phyloP scores from a whole-genome alignment of 2,797 vertebrate genomes.

The Linurgus olivaceus region DNA sequence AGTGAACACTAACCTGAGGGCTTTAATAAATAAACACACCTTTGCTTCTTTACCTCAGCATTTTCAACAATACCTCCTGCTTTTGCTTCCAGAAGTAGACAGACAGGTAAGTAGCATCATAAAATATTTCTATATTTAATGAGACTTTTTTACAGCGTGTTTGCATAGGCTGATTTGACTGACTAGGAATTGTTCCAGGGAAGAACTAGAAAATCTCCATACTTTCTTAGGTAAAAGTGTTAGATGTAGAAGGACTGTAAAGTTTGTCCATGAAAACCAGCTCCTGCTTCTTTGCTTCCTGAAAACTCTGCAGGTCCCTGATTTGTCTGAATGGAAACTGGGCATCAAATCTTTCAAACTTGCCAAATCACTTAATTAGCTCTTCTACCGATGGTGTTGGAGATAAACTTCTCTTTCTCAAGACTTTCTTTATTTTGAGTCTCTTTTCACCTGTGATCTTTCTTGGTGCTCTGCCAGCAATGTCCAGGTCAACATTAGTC shows the following conservation, averaged over 20 bases:
- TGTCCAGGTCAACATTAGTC: background rate
- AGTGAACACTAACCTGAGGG: slow-evolving; percentile 87
- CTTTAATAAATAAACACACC: slow-evolving; percentile 87
- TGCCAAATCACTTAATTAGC: background rate
- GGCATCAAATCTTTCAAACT: background rate
- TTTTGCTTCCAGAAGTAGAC: slow-evolving; percentile 86
- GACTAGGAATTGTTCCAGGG: background rate
- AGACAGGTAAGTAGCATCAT: slow-evolving; percentile 80
- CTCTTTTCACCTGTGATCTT: background rate
- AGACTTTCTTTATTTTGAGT: background rate
- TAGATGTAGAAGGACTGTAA: background rate
- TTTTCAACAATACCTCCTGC: slow-evolving; percentile 86
- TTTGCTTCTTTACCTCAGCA: slow-evolving; percentile 87
- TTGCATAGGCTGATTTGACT: background rate
- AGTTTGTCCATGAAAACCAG: background rate
- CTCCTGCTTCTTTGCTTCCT: background rate
- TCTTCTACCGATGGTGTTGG: background rate
- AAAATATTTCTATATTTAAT: slow-evolving; percentile 15
- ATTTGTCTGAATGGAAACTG: background rate
- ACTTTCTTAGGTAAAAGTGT: background rate
- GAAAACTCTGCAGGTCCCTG: background rate
- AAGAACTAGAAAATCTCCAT: background rate
- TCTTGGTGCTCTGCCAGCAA: background rate
- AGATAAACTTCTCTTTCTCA: background rate
- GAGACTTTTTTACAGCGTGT: background rate